phyloP scores from a whole-genome alignment of 2,797 vertebrate genomes.

The Dallia pectoralis region DNA sequence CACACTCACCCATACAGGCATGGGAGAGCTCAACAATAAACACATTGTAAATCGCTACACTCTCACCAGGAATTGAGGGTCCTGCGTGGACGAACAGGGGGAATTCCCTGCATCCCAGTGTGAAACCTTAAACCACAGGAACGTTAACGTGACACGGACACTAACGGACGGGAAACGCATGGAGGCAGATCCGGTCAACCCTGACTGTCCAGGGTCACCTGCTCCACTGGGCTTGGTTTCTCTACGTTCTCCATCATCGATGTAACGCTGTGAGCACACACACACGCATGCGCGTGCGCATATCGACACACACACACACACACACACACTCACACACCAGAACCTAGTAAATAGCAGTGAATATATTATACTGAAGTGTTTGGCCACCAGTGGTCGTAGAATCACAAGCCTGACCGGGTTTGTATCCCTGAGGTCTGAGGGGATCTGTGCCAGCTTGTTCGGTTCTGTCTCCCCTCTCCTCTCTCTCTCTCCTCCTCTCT shows the following conservation, averaged over 20 bases:
- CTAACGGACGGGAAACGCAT: neutral
- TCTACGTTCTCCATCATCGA: neutral
- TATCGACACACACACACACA: conserved; percentile 3
- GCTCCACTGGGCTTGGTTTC: neutral
- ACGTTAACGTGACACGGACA: neutral
- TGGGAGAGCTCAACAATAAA: conserved; percentile 21
- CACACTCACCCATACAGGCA: conserved; percentile 31
- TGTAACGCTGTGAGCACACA: neutral
- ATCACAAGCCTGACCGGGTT: neutral
- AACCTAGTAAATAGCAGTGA: neutral
- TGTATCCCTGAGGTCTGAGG: neutral
- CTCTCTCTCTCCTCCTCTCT: neutral
- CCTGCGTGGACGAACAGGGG: neutral
- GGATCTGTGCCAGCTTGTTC: conserved; percentile 6
- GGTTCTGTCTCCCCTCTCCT: neutral
- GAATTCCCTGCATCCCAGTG: conserved; percentile 8
- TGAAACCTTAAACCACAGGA: neutral
- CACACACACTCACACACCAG: neutral
- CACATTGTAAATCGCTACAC: conserved; percentile 10
- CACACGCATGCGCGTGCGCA: conserved; percentile 20
- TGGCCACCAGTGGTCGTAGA: neutral
- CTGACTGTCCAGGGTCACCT: neutral
- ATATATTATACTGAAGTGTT: neutral
- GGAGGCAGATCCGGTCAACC: neutral
- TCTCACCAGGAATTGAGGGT: neutral